Base-by-base conservation (phyloP, 2,797 vertebrate species). In the Brotula barbata region DNA sequence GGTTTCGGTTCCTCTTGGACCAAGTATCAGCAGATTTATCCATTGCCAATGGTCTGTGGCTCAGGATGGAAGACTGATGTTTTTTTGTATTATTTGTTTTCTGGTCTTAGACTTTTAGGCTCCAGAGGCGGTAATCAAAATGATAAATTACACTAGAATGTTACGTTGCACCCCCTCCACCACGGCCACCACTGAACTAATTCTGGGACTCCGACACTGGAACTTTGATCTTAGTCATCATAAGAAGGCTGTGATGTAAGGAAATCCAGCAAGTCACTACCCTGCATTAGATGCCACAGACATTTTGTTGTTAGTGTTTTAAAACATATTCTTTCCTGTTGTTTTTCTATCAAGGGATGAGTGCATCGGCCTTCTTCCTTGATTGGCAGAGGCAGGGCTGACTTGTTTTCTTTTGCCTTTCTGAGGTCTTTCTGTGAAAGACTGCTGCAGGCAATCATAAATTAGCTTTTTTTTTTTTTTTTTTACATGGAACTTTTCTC, bases 381-480 rank as follows among this genome's bases (percentile, higher is more conserved):
- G 67, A 76, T 82, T 71, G 75, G 66, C 75, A 69, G 78, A 89
- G 80, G 75, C 80, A 82, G 84, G 71, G 81, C 83, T 64, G 77
- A 82, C 78, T 78, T 78, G 79, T 86, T 81, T 60, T 63, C 65
- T 72, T 85, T 88, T 85, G 87, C 90, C 89, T 91, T 88, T 75
- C 73, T 80, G 31, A 42, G 67, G 90, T 92, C 90, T 92, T 92
- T 92, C 92, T 89, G 89, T 93, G 91, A 92, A 92, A 92, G 92
- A 87, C 89, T 81, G 64, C 68, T 77, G 82, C 65, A 71, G 82
- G 85, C 71, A 36, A 78, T 84, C 69, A 81, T 84, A 73, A 46
- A 33, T 6, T 28, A 28, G 7, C 3, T 28, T 80, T n/a, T n/a
- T n/a, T n/a, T n/a, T 89, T 88, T 82, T 68, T 74, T 81, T 85